phyloP scores from a whole-genome alignment of 2,888 invertebrate species.

The Schizotus pectinicornis region DNA sequence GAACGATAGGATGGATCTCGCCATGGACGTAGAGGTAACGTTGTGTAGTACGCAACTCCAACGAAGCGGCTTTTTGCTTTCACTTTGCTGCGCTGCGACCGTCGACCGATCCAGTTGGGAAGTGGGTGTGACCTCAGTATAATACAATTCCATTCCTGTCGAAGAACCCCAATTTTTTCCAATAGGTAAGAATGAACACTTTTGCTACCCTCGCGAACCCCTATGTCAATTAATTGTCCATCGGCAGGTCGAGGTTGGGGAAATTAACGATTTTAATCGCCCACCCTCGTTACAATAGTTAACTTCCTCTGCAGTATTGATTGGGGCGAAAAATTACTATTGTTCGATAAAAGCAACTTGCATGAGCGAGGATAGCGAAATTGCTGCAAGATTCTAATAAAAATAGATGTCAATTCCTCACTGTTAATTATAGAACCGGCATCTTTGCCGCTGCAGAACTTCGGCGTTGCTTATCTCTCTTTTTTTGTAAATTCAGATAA shows the following conservation, averaged over 20 bases:
- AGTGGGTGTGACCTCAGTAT: conserved; percentile 27
- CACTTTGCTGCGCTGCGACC: neutral
- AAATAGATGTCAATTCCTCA: conserved; percentile 18
- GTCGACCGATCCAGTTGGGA: conserved; percentile 7
- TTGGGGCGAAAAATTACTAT: neutral
- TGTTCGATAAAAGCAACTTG: neutral
- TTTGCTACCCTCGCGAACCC: no score
- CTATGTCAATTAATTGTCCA: neutral
- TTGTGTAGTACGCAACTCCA: neutral
- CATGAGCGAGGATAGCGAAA: conserved; percentile 1
- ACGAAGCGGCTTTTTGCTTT: conserved; percentile 22
- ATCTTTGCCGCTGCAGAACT: neutral
- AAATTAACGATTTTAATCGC: no score
- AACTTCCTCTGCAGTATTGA: neutral
- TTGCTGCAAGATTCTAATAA: conserved; percentile 6
- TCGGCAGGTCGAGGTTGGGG: no score
- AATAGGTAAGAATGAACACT: conserved; percentile 15
- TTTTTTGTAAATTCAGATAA: neutral
- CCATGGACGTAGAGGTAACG: no score
- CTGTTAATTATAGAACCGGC: conserved; percentile 16
- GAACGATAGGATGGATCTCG: no score
- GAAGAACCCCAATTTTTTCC: conserved; percentile 8
- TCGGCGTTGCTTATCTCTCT: neutral
- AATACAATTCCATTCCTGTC: conserved; percentile 12
- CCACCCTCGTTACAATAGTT: no score